Conservation (phyloP, 1,140 invertebrate genomes). For the Prorops nasuta region DNA sequence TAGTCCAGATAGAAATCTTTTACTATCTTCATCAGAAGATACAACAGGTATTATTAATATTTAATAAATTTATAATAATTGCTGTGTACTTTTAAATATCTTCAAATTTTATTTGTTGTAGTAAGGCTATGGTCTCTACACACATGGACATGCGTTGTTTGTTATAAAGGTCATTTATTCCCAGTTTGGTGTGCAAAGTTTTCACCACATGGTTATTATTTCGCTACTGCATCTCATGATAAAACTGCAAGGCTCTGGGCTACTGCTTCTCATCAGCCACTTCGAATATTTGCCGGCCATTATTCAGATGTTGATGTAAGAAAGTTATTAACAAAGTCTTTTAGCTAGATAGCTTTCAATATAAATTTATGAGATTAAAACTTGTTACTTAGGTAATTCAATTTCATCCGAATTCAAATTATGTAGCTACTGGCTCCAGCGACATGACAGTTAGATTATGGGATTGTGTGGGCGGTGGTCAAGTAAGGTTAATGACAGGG, state of each 20-base stretch:
- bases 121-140: slow-evolving; percentile 94
- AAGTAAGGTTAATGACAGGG: slow-evolving; percentile 93
- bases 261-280: slow-evolving; percentile 89
- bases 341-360: too few species aligned
- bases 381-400: slow-evolving; percentile 74
- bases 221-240: slow-evolving; percentile 90
- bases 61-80: not conserved
- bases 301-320: slow-evolving; percentile 91
- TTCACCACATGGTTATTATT: slow-evolving; percentile 92
- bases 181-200: slow-evolving; percentile 95
- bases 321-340: slow-evolving; percentile 6
- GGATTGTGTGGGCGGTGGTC: slow-evolving; percentile 89
- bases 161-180: slow-evolving; percentile 89
- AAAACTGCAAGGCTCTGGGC: slow-evolving; percentile 92
- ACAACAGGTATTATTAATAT: slow-evolving; percentile 70
- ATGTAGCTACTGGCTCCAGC: slow-evolving; percentile 95
- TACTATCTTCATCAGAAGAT: slow-evolving; percentile 93
- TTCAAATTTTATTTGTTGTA: slow-evolving; percentile 30
- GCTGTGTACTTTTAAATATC: not conserved
- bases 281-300: slow-evolving; percentile 93
- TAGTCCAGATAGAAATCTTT: slow-evolving; percentile 83
- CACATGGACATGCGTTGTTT: slow-evolving; percentile 89
- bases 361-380: not conserved
- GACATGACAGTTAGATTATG: slow-evolving; percentile 93
- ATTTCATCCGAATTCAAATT: slow-evolving; percentile 98